Evolutionary conservation across 2,113 vertebrate species (phyloP), one percentile per base, ranked within the genome.

Genomic region (Zingel zingel): DNA sequence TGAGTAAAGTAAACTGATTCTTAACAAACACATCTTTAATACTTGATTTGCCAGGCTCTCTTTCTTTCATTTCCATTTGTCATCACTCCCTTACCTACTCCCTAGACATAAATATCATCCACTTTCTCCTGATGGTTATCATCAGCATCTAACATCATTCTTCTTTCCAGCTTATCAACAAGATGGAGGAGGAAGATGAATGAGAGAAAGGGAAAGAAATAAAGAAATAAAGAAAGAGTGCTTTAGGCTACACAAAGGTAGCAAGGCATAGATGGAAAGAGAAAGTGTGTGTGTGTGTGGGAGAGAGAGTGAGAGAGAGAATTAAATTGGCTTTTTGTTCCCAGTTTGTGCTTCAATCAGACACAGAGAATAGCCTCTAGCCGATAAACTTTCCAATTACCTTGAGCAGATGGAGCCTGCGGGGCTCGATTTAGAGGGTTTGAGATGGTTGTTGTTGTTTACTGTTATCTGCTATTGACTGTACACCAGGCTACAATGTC

Each of bases 381-480:
- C 82, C 23, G 48, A 91, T 91, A 91, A 92, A 93, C 91, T 91
- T 92, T 91, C 88, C 93, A 93, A 94, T 94, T 94, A 94, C 88
- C 83, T 76, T 81, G 86, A 89, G 92, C 89, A 93, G 88, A 94
- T 88, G 84, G 84, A 87, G 80, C 82, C 87, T 83, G 83, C 11
- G 18, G 86, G 88, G 50, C 80, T 89, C 61, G 5, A 84, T 91
- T 91, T 84, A 88, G 74, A 70, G 36, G 65, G 72, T 82, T 74
- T 89, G 48, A 86, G 91, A 77, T 84, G 74, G 77, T 90, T 88
- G 89, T 88, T 92, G 86, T 93, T 93, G 85, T 91, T 91, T 94
- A 91, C 90, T 79, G 80, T 89, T 86, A 84, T 87, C 65, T 83
- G 78, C 48, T 83, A 72, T 86, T 88, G 84, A 91, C 78, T 84